Percentiles rank a stretch among this genome's conserved stretches.
phyloP scores from a whole-genome alignment of 2,888 invertebrate species.

The Drosophila sordidula region DNA sequence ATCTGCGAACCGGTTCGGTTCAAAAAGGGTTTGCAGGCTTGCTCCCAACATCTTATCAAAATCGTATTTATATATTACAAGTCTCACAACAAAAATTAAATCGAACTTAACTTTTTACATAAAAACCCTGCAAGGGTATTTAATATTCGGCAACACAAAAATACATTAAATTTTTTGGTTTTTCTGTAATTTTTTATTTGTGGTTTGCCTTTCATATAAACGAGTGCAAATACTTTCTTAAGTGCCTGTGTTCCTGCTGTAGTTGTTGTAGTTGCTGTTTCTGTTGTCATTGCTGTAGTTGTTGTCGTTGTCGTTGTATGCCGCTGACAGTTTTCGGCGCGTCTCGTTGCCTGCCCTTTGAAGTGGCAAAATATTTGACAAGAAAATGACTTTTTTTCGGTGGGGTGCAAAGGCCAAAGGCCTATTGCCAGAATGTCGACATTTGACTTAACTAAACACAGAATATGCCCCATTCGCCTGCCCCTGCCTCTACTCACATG shows the following conservation, averaged over 20 bases:
- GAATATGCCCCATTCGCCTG: neutral
- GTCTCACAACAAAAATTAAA: too few species aligned
- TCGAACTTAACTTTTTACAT: too few species aligned
- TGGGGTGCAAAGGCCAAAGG: slow-evolving; percentile 12
- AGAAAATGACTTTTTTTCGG: slow-evolving; percentile 65
- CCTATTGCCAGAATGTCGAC: slow-evolving; percentile 47
- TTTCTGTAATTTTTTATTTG: slow-evolving; percentile 11
- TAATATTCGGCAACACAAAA: neutral
- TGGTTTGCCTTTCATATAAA: slow-evolving; percentile 71
- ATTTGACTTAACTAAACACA: slow-evolving; percentile 44
- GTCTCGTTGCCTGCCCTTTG: slow-evolving; percentile 57
- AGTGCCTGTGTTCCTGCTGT: slow-evolving; percentile 58
- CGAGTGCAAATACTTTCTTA: slow-evolving; percentile 77
- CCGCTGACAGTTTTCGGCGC: slow-evolving; percentile 61
- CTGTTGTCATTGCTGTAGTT: neutral
- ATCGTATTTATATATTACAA: too few species aligned
- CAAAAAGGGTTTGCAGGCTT: too few species aligned
- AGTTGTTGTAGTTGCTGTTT: neutral
- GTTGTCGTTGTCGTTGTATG: slow-evolving; percentile 23
- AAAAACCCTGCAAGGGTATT: neutral
- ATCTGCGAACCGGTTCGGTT: too few species aligned
- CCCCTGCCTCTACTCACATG: neutral
- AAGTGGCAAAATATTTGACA: slow-evolving; percentile 79
- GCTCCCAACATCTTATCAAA: too few species aligned
- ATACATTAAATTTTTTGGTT: neutral